Conservation (phyloP, 2,888 invertebrate species). For the Margaritifera margaritifera region DNA sequence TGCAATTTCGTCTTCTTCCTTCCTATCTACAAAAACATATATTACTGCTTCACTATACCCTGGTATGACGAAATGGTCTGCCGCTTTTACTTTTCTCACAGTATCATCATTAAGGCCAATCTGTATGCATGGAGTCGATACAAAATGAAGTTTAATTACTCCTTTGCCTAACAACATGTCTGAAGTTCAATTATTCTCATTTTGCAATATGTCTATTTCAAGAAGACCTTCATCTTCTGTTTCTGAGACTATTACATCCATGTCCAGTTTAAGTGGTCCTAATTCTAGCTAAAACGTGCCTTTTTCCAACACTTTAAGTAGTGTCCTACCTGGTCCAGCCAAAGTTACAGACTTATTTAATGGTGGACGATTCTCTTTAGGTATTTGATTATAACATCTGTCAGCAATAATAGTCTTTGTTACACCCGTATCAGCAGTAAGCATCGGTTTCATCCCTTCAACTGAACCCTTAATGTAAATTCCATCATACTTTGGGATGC, state of each 20-base stretch:
- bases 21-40: constrained; percentile 1
- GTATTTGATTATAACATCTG: constrained; percentile 8
- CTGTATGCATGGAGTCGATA: constrained; percentile 5
- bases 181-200: not conserved
- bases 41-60: constrained; percentile 4
- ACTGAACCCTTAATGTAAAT: constrained; percentile 9
- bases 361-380: constrained; percentile 4
- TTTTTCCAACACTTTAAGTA: not conserved
- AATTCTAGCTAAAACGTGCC: constrained; percentile 6
- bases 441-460: constrained; percentile 1
- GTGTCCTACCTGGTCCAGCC: too few species aligned
- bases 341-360: too few species aligned
- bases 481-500: not conserved
- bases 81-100: not conserved
- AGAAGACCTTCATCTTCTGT: constrained; percentile 14
- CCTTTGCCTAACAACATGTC: constrained; percentile 14
- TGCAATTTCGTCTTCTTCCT: not conserved
- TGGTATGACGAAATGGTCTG: constrained; percentile 2
- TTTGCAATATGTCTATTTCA: constrained; percentile 13
- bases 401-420: constrained; percentile 6
- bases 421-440: constrained; percentile 12
- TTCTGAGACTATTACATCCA: constrained; percentile 11
- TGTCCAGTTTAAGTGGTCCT: constrained; percentile 4
- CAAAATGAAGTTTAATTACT: constrained; percentile 3
- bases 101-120: not conserved